Percentiles rank a stretch among this genome's conserved stretches.
Conservation (phyloP, 2,888 invertebrate species). For the Hydrotaea cyrtoneurina region DNA sequence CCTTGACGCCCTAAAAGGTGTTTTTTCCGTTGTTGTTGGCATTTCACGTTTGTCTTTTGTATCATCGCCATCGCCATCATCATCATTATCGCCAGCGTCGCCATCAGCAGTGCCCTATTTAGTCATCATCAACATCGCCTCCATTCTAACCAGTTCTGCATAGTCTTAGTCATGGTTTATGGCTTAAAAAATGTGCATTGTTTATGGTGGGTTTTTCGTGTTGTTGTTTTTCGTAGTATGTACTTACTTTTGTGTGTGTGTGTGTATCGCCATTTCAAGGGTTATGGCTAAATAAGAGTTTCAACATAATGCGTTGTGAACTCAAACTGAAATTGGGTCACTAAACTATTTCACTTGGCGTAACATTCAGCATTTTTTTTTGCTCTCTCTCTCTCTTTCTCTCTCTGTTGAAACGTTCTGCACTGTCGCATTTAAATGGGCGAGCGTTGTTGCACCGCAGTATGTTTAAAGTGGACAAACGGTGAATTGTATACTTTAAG, state of each 20-base stretch:
- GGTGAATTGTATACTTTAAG: too few species aligned
- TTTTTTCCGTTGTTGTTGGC: not conserved
- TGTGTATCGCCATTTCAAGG: not conserved
- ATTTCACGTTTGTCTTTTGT: constrained; percentile 26
- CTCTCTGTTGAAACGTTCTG: not conserved
- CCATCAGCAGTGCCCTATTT: not conserved
- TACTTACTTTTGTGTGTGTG: constrained; percentile 7
- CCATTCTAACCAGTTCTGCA: constrained; percentile 11
- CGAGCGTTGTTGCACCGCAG: too few species aligned
- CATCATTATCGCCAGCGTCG: not conserved
- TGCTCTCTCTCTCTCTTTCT: not conserved
- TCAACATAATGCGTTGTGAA: not conserved
- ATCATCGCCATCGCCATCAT: not conserved
- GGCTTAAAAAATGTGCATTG: constrained; percentile 13
- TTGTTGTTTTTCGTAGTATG: not conserved
- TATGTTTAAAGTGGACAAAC: too few species aligned
- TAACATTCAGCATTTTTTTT: not conserved
- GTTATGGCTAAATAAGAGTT: not conserved
- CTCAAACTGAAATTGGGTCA: constrained; percentile 22
- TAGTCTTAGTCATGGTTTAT: constrained; percentile 48
- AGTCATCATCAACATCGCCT: not conserved
- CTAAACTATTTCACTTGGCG: constrained; percentile 25
- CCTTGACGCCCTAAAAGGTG: constrained; percentile 25
- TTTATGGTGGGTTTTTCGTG: constrained; percentile 1
- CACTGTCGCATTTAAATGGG: not conserved